Evolutionary conservation across 2,113 vertebrate genomes (phyloP).

Genomic region (Psilopsiagon aurifrons): DNA sequence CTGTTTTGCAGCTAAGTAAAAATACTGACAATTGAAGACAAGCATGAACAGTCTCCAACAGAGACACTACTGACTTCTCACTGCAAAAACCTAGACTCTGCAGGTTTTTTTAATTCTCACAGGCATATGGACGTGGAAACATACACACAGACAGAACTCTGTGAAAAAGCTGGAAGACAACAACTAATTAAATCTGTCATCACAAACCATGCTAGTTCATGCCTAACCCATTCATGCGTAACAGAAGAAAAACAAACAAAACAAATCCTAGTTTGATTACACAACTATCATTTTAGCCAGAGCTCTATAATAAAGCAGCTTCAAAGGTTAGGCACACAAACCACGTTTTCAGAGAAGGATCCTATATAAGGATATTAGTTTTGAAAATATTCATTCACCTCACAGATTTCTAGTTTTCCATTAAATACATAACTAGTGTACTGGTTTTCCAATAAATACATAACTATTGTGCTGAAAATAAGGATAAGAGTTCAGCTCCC

Average conservation of each 20-base stretch:
- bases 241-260: slow-evolving; percentile 17
- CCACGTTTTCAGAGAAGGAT: neutral
- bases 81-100: neutral
- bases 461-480: neutral
- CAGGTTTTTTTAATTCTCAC: neutral
- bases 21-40: neutral
- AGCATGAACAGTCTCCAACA: neutral
- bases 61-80: neutral
- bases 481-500: neutral
- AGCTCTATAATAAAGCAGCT: neutral
- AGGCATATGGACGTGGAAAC: neutral
- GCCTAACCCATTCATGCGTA: slow-evolving; percentile 39
- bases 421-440: neutral
- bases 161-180: neutral
- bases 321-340: neutral
- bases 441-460: neutral
- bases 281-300: neutral
- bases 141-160: neutral
- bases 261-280: slow-evolving; percentile 4
- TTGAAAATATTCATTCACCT: neutral
- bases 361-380: neutral
- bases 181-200: slow-evolving; percentile 16
- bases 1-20: neutral
- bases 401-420: neutral
- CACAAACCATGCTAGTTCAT: neutral